Evolutionary conservation across 23 tunicate genomes (phyloP).

Genomic region (Styela plicata): DNA sequence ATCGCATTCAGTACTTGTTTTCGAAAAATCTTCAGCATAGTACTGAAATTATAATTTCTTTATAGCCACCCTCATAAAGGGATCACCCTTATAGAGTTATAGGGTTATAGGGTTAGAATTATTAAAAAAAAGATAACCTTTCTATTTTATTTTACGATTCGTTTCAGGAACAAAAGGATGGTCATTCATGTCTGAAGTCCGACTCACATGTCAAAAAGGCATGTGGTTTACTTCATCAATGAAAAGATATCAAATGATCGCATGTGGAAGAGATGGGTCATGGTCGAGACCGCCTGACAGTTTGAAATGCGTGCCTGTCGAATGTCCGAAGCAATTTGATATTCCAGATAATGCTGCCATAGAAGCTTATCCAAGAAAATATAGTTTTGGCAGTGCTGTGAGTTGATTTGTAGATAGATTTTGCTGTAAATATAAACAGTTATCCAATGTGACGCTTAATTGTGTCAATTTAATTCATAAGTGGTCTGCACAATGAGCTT

Average conservation of each 20-base stretch:
- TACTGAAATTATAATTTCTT: no score
- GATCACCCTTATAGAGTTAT: no score
- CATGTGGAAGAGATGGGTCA: slow-evolving; percentile 57
- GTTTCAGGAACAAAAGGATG: slow-evolving; percentile 34
- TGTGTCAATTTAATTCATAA: no score
- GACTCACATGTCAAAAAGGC: slow-evolving; percentile 42
- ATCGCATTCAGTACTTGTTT: no score
- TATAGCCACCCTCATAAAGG: no score
- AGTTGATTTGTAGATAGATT: not conserved
- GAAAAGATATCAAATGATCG: slow-evolving; percentile 9
- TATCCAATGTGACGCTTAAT: no score
- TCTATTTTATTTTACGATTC: no score
- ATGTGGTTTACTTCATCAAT: slow-evolving; percentile 53
- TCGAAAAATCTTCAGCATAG: no score
- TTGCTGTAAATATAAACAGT: not conserved
- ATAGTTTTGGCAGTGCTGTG: slow-evolving; percentile 36
- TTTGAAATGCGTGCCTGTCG: not conserved
- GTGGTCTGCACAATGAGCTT: no score
- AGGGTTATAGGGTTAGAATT: no score
- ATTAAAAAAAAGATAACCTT: no score
- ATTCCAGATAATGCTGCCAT: slow-evolving; percentile 20
- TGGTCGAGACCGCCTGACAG: slow-evolving; percentile 41
- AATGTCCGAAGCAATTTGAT: slow-evolving; percentile 29
- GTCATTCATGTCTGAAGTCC: slow-evolving; percentile 44
- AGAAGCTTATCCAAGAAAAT: not conserved